A percentile compares a stretch with the other conserved stretches of the same genome.
These are phyloP conservation scores for Lathronympha strigana DNA, from an alignment of 2,888 invertebrate species.

Conservation along the genomic window DNA sequence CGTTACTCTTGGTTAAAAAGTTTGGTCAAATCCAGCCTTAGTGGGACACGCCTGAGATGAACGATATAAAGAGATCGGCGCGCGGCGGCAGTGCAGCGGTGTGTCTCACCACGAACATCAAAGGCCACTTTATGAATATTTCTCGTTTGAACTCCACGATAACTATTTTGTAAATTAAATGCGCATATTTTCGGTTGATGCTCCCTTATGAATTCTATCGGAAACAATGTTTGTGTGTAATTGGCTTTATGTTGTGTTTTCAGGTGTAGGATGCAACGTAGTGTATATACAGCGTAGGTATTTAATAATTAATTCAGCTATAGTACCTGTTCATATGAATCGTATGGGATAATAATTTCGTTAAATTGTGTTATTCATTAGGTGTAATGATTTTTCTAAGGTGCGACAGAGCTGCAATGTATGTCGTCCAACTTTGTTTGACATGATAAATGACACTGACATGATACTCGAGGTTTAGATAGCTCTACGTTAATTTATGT, in stretches of 20 bases:
- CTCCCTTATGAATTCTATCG: conserved; percentile 28
- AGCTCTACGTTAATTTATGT: too few relatives aligned
- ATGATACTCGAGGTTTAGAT: too few relatives aligned
- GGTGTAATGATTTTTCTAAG: too few relatives aligned
- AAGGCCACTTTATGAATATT: conserved; percentile 32
- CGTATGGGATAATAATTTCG: too few relatives aligned
- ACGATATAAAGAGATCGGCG: background rate
- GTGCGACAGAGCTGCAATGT: too few relatives aligned
- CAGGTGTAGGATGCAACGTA: too few relatives aligned
- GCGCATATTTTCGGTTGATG: conserved; percentile 27
- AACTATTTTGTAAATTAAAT: conserved; percentile 33
- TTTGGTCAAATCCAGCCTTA: too few relatives aligned
- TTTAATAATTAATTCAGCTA: background rate
- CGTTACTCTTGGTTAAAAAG: too few relatives aligned
- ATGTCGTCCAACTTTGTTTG: too few relatives aligned
- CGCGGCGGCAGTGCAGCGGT: conserved; percentile 4
- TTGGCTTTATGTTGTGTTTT: conserved; percentile 43
- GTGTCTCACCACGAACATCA: conserved; percentile 16
- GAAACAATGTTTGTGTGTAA: conserved; percentile 40
- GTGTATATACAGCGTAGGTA: background rate
- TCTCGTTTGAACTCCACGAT: conserved; percentile 29
- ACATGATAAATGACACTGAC: too few relatives aligned
- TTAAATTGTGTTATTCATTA: too few relatives aligned
- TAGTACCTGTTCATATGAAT: too few relatives aligned
- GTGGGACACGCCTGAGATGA: background rate